Base-by-base conservation (phyloP, 2,888 invertebrate genomes). In the Luffia ferchaultella region DNA sequence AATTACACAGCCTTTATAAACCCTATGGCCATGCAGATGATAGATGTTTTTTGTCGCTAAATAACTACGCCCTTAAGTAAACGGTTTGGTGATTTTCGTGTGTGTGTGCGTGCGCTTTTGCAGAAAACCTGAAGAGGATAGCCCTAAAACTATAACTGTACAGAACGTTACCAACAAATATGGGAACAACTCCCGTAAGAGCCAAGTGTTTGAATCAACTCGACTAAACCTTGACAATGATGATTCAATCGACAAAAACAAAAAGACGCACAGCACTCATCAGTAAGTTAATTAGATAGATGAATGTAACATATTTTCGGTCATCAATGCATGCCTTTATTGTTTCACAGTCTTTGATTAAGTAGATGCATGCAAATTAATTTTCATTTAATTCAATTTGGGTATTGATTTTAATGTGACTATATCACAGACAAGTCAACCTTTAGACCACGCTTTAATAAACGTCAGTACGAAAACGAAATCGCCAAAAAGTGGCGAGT, bases 201-300 rank as follows among this genome's bases (percentile, higher is more conserved):
- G 86, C 60, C 85, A 90, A 64, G 88, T 90, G 57, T 92, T 91
- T 64, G 91, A 91, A 73, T 88, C 90, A 52, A 88, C 89, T 54
- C 74, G 89, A 62, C 90, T 88, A 78, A 90, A 89, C 50, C 88
- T 90, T 55, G 92, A 92, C 57, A 86, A 89, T 62, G 92, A 92
- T 62, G 91, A 91, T 48, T 87, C 89, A 20, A 89, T 88, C 20
- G 91, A 91, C 58, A 90, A 88, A 80, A 75, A 65, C 72, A 82
- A 76, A 76, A 83, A 82, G 68, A 64, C 66, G 51, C 70, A 73
- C 68, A 62, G 60, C 64, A 68, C 55, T 59, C 64, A 75, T 64
- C 78, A 76, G 82, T 83, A 83, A 83, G 82, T 82, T 49, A 5
- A 20, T 30, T 7, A 30, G 12, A 3, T 30, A 30, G 2, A 19